Percentiles rank a stretch among this genome's conserved stretches.
phyloP scores from a whole-genome alignment of 2,113 vertebrate genomes.

The Stigmatopora argus region DNA sequence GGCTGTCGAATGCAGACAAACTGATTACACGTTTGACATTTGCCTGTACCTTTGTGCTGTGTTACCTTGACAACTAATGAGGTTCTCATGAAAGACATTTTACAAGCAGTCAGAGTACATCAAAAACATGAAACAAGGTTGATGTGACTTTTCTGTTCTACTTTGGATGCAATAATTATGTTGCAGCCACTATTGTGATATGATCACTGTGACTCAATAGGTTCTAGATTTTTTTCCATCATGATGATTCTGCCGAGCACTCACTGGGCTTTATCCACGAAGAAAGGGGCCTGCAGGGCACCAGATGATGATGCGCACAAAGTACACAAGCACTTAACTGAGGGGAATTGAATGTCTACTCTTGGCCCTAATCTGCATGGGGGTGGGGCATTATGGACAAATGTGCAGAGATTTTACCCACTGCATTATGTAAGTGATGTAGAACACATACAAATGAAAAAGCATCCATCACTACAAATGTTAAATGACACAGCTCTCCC shows the following conservation, averaged over 20 bases:
- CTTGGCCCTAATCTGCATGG: slow-evolving; percentile 20
- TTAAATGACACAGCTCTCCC: not conserved
- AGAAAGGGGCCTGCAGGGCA: slow-evolving; percentile 10
- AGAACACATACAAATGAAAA: not conserved
- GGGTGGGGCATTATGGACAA: slow-evolving; percentile 19
- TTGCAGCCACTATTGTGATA: not conserved
- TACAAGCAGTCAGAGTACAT: not conserved
- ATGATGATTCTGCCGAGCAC: not conserved
- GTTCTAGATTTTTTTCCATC: not conserved
- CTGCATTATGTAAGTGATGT: not conserved
- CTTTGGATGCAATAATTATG: not conserved
- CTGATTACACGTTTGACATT: not conserved
- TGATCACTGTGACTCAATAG: not conserved
- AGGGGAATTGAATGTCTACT: slow-evolving; percentile 15
- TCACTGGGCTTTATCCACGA: slow-evolving; percentile 24
- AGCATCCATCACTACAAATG: not conserved
- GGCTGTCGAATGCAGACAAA: not conserved
- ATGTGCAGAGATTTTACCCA: slow-evolving; percentile 22
- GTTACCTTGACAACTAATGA: not conserved
- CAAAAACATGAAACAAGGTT: not conserved
- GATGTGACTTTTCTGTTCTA: not conserved
- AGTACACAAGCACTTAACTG: slow-evolving; percentile 11
- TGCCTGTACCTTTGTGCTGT: not conserved
- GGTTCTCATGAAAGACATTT: not conserved
- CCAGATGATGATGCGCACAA: not conserved